These are phyloP conservation scores for Daubentonia madagascariensis DNA, from an alignment of 2,113 vertebrate species.

Conservation along the genomic window DNA sequence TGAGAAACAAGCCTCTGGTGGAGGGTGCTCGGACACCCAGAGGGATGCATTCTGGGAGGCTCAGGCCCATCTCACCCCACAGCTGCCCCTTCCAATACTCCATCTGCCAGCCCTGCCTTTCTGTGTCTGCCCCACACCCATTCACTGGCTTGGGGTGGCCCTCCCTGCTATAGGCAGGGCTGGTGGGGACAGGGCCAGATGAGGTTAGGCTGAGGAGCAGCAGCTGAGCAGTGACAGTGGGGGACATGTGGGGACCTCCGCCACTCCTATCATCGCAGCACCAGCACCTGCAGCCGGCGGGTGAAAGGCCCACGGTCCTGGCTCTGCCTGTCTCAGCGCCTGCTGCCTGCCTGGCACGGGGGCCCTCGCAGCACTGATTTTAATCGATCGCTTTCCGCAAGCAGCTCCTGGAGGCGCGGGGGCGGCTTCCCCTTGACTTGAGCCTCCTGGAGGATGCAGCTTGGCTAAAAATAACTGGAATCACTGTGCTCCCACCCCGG, in stretches of 20 bases:
- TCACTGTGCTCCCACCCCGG: conserved; percentile 25
- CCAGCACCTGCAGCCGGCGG: rapidly evolving
- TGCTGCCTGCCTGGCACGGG: neutral
- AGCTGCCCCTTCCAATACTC: neutral
- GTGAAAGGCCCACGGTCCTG: neutral
- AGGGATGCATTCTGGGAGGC: neutral
- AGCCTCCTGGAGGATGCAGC: conserved; percentile 56
- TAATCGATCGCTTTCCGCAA: conserved; percentile 54
- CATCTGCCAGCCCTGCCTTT: neutral
- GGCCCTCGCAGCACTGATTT: conserved; percentile 3
- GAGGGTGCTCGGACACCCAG: neutral
- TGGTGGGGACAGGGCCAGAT: neutral
- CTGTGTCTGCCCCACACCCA: rapidly evolving
- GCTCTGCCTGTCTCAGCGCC: neutral
- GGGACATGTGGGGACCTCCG: neutral
- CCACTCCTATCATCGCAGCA: neutral
- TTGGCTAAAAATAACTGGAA: conserved; percentile 72
- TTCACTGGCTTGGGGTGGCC: neutral
- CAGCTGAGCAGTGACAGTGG: neutral
- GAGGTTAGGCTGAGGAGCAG: neutral
- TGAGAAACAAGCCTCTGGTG: no score
- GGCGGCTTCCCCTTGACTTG: conserved; percentile 72
- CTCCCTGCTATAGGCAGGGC: neutral
- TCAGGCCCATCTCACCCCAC: neutral
- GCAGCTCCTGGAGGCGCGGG: conserved; percentile 67